Conservation (phyloP, 2,113 vertebrate species). For the Proteles cristata region DNA sequence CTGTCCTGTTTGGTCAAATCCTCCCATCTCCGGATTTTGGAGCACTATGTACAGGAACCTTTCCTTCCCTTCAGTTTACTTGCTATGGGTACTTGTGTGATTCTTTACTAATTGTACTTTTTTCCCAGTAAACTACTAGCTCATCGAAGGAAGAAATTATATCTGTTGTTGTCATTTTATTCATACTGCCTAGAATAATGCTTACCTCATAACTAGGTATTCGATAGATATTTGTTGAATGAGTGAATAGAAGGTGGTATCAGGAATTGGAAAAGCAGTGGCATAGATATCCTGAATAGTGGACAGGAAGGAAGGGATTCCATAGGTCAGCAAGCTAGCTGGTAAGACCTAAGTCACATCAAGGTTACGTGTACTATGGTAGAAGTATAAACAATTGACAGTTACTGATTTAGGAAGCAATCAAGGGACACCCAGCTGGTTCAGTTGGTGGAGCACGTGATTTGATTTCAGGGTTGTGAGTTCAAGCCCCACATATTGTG, state of each 20-base stretch:
- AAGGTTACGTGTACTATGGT: background rate
- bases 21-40: background rate
- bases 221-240: constrained; percentile 42
- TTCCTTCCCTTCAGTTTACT: background rate
- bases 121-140: background rate
- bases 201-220: constrained; percentile 5
- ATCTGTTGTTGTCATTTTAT: constrained; percentile 17
- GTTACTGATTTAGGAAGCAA: constrained; percentile 24
- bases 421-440: background rate
- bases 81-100: constrained; percentile 5
- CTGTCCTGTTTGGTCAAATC: background rate
- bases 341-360: background rate
- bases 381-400: background rate
- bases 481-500: too few species aligned
- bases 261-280: constrained; percentile 30
- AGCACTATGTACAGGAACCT: background rate
- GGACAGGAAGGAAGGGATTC: background rate
- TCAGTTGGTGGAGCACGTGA: too few species aligned
- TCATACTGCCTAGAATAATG: background rate
- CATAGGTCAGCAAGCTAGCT: constrained; percentile 29
- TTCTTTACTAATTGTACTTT: constrained; percentile 6
- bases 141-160: background rate
- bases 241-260: constrained; percentile 32
- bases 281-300: background rate
- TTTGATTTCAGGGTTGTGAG: too few species aligned